phyloP scores from a whole-genome alignment of 1,140 invertebrate species.

The Campoletis sonorensis region DNA sequence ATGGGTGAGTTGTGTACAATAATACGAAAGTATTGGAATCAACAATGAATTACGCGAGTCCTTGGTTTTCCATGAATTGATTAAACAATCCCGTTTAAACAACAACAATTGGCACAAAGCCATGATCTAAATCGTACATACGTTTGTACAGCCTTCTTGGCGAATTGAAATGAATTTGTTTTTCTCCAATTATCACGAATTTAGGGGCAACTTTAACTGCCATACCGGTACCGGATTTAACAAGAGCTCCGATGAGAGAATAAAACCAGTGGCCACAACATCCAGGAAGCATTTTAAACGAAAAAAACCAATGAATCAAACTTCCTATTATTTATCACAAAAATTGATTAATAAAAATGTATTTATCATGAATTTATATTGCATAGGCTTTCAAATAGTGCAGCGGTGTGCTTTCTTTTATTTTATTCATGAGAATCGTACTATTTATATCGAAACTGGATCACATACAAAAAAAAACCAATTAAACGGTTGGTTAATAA shows the following conservation, averaged over 20 bases:
- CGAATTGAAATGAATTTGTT: slow-evolving; percentile 21
- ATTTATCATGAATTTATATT: too few species aligned
- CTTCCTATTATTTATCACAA: too few species aligned
- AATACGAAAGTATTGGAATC: not conserved
- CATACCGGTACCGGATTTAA: slow-evolving; percentile 22
- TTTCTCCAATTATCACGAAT: slow-evolving; percentile 35
- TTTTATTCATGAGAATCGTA: too few species aligned
- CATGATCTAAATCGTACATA: slow-evolving; percentile 28
- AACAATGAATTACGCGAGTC: too few species aligned
- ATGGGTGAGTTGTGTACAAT: slow-evolving; percentile 52
- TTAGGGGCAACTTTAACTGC: slow-evolving; percentile 4
- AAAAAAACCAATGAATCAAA: not conserved
- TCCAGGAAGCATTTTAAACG: not conserved
- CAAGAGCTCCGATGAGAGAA: slow-evolving; percentile 30
- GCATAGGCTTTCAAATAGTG: too few species aligned
- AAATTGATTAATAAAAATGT: not conserved
- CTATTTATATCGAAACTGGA: too few species aligned
- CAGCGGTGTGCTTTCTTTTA: too few species aligned
- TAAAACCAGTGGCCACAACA: not conserved
- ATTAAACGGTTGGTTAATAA: too few species aligned
- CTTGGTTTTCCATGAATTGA: too few species aligned
- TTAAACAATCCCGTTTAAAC: too few species aligned
- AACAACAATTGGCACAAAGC: too few species aligned
- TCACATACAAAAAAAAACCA: too few species aligned
- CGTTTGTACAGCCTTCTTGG: slow-evolving; percentile 28